These are phyloP conservation scores for Pogonophryne albipinna DNA, from an alignment of 2,797 vertebrate species.

Conservation along the genomic window DNA sequence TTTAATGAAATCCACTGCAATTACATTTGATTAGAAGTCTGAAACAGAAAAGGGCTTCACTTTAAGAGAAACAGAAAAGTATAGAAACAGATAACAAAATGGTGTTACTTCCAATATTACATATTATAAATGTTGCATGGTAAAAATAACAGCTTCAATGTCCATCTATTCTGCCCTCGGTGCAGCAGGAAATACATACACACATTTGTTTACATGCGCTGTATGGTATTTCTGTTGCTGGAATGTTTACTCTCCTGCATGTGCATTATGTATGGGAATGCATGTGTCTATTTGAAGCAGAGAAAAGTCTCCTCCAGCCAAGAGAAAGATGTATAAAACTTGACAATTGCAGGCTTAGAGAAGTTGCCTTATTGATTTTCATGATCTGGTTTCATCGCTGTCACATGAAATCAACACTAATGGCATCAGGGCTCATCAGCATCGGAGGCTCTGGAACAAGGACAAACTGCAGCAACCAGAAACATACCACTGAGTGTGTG, in stretches of 20 bases:
- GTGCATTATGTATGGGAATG: not conserved
- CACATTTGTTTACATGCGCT: not conserved
- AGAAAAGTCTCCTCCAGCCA: slow-evolving; percentile 18
- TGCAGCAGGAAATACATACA: not conserved
- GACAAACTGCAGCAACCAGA: slow-evolving; percentile 43
- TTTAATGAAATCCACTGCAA: slow-evolving; percentile 38
- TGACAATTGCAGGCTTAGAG: slow-evolving; percentile 71
- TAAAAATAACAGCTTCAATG: slow-evolving; percentile 12
- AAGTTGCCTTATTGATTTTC: slow-evolving; percentile 78
- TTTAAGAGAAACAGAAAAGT: slow-evolving; percentile 32
- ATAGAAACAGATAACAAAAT: slow-evolving; percentile 14
- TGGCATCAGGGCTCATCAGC: slow-evolving; percentile 71
- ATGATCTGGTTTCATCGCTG: slow-evolving; percentile 74
- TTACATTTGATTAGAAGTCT: slow-evolving; percentile 42
- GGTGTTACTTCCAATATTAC: not conserved
- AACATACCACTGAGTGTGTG: slow-evolving; percentile 8
- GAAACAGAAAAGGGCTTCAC: not conserved
- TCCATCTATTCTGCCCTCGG: not conserved
- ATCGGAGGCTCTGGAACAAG: slow-evolving; percentile 29
- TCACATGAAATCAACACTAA: slow-evolving; percentile 76
- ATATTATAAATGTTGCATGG: slow-evolving; percentile 9
- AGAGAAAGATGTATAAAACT: slow-evolving; percentile 70
- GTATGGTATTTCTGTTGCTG: not conserved
- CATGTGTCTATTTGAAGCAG: slow-evolving; percentile 6
- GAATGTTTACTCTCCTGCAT: not conserved